A percentile compares a stretch with the other conserved stretches of the same genome.
phyloP scores from a whole-genome alignment of 2,113 vertebrate genomes.

The Centrocercus urophasianus region DNA sequence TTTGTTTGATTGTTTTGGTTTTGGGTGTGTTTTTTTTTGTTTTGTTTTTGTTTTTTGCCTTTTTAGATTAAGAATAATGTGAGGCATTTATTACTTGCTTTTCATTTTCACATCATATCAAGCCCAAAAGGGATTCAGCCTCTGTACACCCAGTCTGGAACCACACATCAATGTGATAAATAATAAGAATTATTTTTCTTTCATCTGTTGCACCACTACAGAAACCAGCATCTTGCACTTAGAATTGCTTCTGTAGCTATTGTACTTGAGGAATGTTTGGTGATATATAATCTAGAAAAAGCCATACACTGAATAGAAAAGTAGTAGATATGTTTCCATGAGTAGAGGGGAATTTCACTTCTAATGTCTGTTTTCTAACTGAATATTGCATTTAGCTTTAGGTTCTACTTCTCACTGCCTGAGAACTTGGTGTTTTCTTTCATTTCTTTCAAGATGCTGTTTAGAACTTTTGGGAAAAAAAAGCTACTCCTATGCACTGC shows the following conservation, averaged over 20 bases:
- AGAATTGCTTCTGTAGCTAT: neutral
- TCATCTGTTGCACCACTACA: neutral
- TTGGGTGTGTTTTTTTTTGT: neutral
- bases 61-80: neutral
- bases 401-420: neutral
- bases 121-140: neutral
- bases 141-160: neutral
- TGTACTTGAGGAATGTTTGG: neutral
- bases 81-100: neutral
- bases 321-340: neutral
- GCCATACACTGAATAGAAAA: neutral
- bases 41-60: neutral
- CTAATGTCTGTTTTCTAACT: neutral
- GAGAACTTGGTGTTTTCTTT: neutral
- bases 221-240: neutral
- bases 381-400: neutral
- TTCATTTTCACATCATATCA: neutral
- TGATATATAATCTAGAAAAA: neutral
- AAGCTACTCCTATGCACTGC: neutral
- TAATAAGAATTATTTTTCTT: neutral
- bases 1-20: neutral
- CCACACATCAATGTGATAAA: neutral
- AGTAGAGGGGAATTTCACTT: neutral
- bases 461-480: constrained; percentile 12
- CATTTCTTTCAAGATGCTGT: neutral